Evolutionary conservation across 2,888 invertebrate species (phyloP).

Genomic region (Leucophenga montana): DNA sequence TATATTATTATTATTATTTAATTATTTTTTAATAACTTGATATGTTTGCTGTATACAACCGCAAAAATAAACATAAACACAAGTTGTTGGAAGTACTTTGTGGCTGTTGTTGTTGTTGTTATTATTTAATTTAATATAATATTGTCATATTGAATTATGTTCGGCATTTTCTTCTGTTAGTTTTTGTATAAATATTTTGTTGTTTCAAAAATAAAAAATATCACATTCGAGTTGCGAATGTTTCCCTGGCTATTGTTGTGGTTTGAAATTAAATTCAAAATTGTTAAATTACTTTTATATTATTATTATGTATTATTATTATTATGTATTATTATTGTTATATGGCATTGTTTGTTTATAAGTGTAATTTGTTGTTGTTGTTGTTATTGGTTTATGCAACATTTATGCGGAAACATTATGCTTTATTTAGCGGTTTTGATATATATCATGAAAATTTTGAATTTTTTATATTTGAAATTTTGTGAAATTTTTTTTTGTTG

Average conservation of each 20-base stretch:
- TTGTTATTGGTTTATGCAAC: constrained; percentile 47
- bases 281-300: constrained; percentile 52
- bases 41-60: constrained; percentile 58
- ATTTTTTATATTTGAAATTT: constrained; percentile 26
- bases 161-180: constrained; percentile 23
- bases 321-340: constrained; percentile 32
- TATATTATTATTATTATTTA: constrained; percentile 33
- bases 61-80: constrained; percentile 56
- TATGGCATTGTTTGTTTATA: constrained; percentile 29
- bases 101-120: constrained; percentile 41
- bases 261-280: constrained; percentile 69
- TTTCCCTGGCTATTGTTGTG: constrained; percentile 73
- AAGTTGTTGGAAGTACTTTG: constrained; percentile 59
- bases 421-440: constrained; percentile 31
- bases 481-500: constrained; percentile 39
- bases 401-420: constrained; percentile 25
- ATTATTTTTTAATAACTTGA: constrained; percentile 21
- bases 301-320: constrained; percentile 37
- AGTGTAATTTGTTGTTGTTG: constrained; percentile 38
- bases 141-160: constrained; percentile 31
- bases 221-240: constrained; percentile 73
- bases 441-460: constrained; percentile 18
- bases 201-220: constrained; percentile 66
- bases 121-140: constrained; percentile 40
- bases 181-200: constrained; percentile 52